Percentiles rank a stretch among this genome's conserved stretches.
These are phyloP conservation scores for Cyaniris semiargus DNA, from an alignment of 2,888 invertebrate genomes.

Conservation along the genomic window DNA sequence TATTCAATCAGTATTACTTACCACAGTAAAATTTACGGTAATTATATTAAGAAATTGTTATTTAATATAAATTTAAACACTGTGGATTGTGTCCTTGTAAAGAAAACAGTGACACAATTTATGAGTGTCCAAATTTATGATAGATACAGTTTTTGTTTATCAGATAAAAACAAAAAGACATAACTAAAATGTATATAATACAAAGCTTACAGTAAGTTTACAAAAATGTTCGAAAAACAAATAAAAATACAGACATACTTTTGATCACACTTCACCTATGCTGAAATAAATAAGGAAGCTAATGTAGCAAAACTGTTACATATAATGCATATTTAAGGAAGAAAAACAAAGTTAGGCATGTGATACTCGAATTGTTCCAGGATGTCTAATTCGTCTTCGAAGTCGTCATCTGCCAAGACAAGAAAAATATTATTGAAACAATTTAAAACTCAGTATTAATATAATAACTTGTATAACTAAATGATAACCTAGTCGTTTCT, in stretches of 20 bases:
- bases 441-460: no score
- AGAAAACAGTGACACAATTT: not conserved
- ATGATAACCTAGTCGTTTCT: no score
- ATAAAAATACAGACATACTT: slow-evolving; percentile 11
- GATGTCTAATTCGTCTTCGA: slow-evolving; percentile 60
- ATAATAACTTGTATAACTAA: no score
- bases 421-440: slow-evolving; percentile 20
- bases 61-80: not conserved
- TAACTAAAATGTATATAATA: slow-evolving; percentile 12
- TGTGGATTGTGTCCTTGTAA: no score
- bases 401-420: slow-evolving; percentile 55
- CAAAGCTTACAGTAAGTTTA: slow-evolving; percentile 5
- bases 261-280: not conserved
- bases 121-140: not conserved
- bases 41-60: not conserved
- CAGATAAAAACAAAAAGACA: not conserved
- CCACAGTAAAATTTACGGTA: not conserved
- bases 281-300: slow-evolving; percentile 23
- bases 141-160: not conserved
- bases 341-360: slow-evolving; percentile 55
- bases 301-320: not conserved
- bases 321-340: slow-evolving; percentile 24
- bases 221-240: not conserved
- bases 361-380: slow-evolving; percentile 51
- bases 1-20: not conserved